Percentiles rank a stretch among this genome's conserved stretches.
phyloP scores from a whole-genome alignment of 1,140 invertebrate genomes.

The Littorina saxatilis region DNA sequence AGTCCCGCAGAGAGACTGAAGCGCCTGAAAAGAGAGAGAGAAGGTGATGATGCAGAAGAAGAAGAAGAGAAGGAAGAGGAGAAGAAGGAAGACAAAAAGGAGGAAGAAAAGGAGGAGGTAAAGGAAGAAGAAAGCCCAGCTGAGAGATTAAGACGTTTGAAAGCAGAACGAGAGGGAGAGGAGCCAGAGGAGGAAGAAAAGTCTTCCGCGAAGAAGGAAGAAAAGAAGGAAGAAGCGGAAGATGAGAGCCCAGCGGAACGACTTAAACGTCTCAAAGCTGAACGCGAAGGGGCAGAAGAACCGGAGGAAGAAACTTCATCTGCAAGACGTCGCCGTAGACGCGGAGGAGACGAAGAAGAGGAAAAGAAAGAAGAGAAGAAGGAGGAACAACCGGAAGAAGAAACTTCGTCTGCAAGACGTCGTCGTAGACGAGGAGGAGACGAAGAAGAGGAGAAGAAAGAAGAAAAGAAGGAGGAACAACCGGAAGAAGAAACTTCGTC shows the following conservation, averaged over 20 bases:
- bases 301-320: constrained; percentile 32
- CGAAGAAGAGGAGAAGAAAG: too few species aligned
- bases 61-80: constrained; percentile 8
- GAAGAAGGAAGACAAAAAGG: constrained; percentile 32
- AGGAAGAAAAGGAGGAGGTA: constrained; percentile 34
- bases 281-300: constrained; percentile 26
- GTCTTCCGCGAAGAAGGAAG: too few species aligned
- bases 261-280: constrained; percentile 1
- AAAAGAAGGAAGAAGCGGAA: too few species aligned
- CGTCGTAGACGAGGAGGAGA: too few species aligned
- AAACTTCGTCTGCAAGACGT: constrained; percentile 12
- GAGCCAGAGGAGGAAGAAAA: constrained; percentile 37
- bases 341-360: too few species aligned
- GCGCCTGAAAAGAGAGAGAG: too few species aligned
- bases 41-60: constrained; percentile 34
- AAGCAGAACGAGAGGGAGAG: constrained; percentile 16
- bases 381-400: constrained; percentile 36
- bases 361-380: too few species aligned
- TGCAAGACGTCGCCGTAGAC: too few species aligned
- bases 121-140: constrained; percentile 27
- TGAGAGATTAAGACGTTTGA: constrained; percentile 9
- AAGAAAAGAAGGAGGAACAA: too few species aligned
- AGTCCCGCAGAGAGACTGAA: neutral
- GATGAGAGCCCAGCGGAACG: constrained; percentile 5
- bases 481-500: constrained; percentile 29